Base-by-base conservation (phyloP, 53 echinoderm and acorn worm genomes). In the Temnopleurus reevesii region DNA sequence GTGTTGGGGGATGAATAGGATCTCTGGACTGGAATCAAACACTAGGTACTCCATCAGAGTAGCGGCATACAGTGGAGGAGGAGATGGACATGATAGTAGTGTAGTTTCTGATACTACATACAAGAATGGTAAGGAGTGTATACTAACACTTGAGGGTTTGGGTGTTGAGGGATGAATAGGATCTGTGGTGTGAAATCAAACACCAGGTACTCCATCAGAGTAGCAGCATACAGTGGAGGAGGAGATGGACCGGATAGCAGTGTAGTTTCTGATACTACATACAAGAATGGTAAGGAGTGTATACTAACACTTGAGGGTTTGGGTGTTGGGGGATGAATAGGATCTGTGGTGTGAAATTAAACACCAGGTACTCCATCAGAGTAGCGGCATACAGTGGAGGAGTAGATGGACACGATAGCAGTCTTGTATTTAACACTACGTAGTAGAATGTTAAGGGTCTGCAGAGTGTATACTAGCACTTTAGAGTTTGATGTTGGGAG, bases 341-440 rank as follows among this genome's bases (percentile, higher is more conserved):
- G 0, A 64, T 97, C 36, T 47, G 47, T 1, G 47, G 35, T 3
- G 65, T 97, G 46, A 58, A 76, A 41, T 71, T 91, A 2, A 76
- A 89, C 76, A 97, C 95, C 8, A 31, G 24, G 26, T 97, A 97
- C 83, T 51, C 79, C n/a, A 38, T 97, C 18, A 65, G 66, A 4
- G 95, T 95, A 30, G 58, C 90, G 59, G 97, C 97, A 1, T 90
- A 88, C 90, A 95, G 92, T 34, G 93, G 94, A 27, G 97, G 93
- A n/a, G 94, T 93, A 12, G 86, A 93, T 2, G 97, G 97, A 17
- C 97, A 95, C 1, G 77, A 84, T 1, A 95, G 93, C 77, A n/a
- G n/a, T n/a, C n/a, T n/a, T n/a, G n/a, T n/a, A n/a, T n/a, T n/a
- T n/a, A n/a, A n/a, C n/a, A n/a, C n/a, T n/a, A n/a, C n/a, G n/a